phyloP scores from a whole-genome alignment of 2,113 vertebrate genomes.

The Benthochromis sp. region DNA sequence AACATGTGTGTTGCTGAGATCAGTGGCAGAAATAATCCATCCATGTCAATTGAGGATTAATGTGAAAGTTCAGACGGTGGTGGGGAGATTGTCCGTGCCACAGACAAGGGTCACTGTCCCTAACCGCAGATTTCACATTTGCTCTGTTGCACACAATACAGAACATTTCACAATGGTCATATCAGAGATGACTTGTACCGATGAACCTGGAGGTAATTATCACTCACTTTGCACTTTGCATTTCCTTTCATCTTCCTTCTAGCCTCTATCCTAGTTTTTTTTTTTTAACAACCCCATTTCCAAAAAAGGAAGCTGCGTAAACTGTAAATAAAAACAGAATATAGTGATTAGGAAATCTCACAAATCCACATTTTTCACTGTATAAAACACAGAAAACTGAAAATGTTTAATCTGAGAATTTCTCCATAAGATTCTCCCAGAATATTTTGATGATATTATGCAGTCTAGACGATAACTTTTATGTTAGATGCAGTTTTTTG shows the following conservation, averaged over 20 bases:
- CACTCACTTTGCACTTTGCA: not conserved
- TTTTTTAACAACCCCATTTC: not conserved
- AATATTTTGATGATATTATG: not conserved
- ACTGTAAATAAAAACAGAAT: not conserved
- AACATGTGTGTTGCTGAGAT: not conserved
- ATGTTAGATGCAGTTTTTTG: not conserved
- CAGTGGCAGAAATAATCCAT: constrained; percentile 13
- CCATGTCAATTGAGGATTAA: constrained; percentile 38
- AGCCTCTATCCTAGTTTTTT: not conserved
- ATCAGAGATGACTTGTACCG: not conserved
- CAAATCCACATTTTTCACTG: not conserved
- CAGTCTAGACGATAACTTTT: not conserved
- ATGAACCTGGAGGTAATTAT: not conserved
- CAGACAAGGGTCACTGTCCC: not conserved
- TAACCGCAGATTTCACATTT: not conserved
- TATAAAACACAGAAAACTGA: not conserved
- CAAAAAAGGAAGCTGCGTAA: not conserved
- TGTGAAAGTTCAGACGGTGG: constrained; percentile 27
- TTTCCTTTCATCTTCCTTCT: not conserved
- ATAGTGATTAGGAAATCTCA: not conserved
- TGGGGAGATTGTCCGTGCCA: not conserved
- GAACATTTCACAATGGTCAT: not conserved
- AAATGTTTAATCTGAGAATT: not conserved
- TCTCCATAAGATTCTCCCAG: not conserved
- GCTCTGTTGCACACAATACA: not conserved